phyloP scores from a whole-genome alignment of 2,113 vertebrate species.

The Tursiops truncatus region DNA sequence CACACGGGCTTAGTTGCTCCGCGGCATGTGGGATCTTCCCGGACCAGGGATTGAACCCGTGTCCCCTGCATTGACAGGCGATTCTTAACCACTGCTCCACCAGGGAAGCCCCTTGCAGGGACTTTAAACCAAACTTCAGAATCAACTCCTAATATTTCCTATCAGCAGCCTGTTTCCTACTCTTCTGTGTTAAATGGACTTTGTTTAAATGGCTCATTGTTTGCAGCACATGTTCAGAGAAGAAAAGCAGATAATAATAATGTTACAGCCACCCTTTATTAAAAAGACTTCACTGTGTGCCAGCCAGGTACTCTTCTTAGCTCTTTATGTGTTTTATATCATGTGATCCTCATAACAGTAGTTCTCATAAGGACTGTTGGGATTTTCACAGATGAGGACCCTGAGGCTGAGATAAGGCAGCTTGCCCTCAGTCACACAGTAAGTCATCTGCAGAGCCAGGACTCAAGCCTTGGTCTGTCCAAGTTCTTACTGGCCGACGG shows the following conservation, averaged over 20 bases:
- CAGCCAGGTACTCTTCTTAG: neutral
- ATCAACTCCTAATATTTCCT: neutral
- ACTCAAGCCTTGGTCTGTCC: neutral
- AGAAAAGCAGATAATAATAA: neutral
- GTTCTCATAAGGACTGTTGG: neutral
- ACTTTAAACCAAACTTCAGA: neutral
- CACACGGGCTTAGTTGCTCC: too few species aligned
- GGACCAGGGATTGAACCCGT: too few species aligned
- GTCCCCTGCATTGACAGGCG: too few species aligned
- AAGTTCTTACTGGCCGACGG: neutral
- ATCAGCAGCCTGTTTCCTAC: neutral
- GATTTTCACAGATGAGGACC: neutral
- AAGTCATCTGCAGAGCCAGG: neutral
- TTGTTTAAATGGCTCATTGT: neutral
- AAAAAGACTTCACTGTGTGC: neutral
- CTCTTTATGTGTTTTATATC: neutral
- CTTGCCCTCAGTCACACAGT: neutral
- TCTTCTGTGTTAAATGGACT: neutral
- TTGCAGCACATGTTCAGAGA: neutral
- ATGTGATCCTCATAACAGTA: neutral
- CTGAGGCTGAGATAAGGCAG: neutral
- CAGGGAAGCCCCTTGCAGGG: neutral
- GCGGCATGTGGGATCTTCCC: too few species aligned
- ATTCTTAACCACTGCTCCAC: too few species aligned
- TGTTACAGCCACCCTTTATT: neutral